phyloP scores from a whole-genome alignment of 2,797 vertebrate genomes.

The Ambastaia sidthimunki region DNA sequence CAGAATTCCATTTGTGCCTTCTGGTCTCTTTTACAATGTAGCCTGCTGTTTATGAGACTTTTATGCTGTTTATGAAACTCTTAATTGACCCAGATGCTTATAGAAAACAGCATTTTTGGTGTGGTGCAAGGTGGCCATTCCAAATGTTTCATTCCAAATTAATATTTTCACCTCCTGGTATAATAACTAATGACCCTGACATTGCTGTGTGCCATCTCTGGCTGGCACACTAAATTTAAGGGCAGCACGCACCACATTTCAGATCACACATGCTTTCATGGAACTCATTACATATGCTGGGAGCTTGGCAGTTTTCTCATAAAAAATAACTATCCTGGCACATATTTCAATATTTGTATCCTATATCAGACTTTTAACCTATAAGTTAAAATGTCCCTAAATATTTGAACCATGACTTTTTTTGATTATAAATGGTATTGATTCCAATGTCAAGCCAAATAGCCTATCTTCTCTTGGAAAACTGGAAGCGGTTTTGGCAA shows the following conservation, averaged over 20 bases:
- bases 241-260: conserved; percentile 68
- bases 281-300: conserved; percentile 38
- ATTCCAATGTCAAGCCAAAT: conserved; percentile 1
- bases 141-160: conserved; percentile 68
- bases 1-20: conserved; percentile 84
- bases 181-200: conserved; percentile 73
- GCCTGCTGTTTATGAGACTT: conserved; percentile 74
- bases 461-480: conserved; percentile 11
- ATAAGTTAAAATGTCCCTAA: conserved; percentile 19
- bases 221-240: conserved; percentile 64
- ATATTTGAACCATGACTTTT: conserved; percentile 3
- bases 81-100: conserved; percentile 71
- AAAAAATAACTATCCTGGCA: conserved; percentile 20
- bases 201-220: conserved; percentile 64
- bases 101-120: conserved; percentile 66
- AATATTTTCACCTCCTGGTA: conserved; percentile 74
- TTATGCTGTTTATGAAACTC: conserved; percentile 70
- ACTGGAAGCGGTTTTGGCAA: not conserved
- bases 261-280: conserved; percentile 49
- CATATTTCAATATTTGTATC: conserved; percentile 44
- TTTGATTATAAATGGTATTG: not conserved
- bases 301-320: conserved; percentile 30
- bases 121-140: conserved; percentile 66
- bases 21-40: conserved; percentile 82
- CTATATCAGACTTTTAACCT: not conserved